Conservation (phyloP, 2,888 invertebrate species). For the Acanthococcus lagerstroemiae region DNA sequence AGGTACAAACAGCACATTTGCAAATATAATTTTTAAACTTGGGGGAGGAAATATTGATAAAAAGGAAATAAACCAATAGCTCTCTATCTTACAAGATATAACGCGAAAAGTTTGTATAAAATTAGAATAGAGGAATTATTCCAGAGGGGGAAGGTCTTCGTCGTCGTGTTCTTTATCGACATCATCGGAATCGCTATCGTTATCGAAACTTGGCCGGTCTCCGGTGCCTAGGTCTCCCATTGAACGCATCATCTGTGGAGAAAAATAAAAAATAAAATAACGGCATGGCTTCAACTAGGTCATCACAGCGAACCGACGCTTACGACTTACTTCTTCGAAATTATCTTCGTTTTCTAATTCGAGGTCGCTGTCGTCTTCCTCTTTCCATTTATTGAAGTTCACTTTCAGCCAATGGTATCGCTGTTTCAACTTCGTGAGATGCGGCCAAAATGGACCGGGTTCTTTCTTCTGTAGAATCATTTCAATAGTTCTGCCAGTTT, state of each 20-base stretch:
- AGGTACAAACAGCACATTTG: no score
- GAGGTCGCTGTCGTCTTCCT: slow-evolving; percentile 33
- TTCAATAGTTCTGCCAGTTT: slow-evolving; percentile 45
- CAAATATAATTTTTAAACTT: no score
- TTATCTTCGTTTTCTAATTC: slow-evolving; percentile 27
- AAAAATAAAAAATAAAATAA: not conserved
- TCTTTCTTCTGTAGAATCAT: slow-evolving; percentile 49
- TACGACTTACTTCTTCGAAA: slow-evolving; percentile 33
- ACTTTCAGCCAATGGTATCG: slow-evolving; percentile 94
- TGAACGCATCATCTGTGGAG: slow-evolving; percentile 20
- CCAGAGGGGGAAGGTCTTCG: slow-evolving; percentile 20
- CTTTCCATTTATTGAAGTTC: slow-evolving; percentile 83
- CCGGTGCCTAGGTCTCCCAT: slow-evolving; percentile 22
- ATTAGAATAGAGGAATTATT: slow-evolving; percentile 8
- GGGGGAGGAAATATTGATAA: no score
- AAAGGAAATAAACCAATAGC: no score
- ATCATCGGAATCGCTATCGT: slow-evolving; percentile 24
- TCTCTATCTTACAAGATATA: no score
- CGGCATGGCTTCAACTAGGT: no score
- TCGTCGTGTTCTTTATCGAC: slow-evolving; percentile 12
- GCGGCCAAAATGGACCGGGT: slow-evolving; percentile 75
- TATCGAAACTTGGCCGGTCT: slow-evolving; percentile 12
- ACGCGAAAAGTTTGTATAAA: no score
- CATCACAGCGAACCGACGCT: no score
- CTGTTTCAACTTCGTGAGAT: slow-evolving; percentile 72